Evolutionary conservation across 2,113 vertebrate genomes (phyloP), one percentile per base, ranked within the genome.

Genomic region (Casuarius casuarius): DNA sequence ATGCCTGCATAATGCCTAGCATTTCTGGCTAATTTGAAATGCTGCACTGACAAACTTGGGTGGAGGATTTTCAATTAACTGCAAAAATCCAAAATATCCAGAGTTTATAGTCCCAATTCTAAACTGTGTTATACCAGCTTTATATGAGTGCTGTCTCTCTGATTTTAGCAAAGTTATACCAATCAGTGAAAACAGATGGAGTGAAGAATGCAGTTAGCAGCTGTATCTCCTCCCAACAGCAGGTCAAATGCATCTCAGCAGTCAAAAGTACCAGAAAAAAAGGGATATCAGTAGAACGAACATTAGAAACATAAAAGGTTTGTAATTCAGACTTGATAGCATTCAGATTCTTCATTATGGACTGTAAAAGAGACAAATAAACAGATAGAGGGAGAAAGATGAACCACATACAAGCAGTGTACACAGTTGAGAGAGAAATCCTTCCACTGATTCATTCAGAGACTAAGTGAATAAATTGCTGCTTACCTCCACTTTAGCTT

Each of bases 301-400:
- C 0, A 3, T 80, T 95, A 92, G 84, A 95, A 95, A 80, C 56
- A 77, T 77, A 71, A 94, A 91, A 33, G 59, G 49, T 87, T 71
- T 8, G 4, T 92, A 95, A 94, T 91, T 92, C 58, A 91, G 82
- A 72, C 48, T 94, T 86, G 54, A 96, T 96, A 95, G 38, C 25
- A 52, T 81, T 86, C 38, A 22, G 75, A 44, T 92, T 96, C 75
- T 84, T 95, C 90, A 87, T 94, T 86, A 92, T 31, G 61, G 68
- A 88, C 87, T 95, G 75, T 70, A 94, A 95, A 95, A 88, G n/a
- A 94, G 59, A 91, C 71, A 95, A 91, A 96, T 92, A 95, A 93
- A 89, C 91, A 92, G 78, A 29, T 62, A 80, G 67, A 95, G 14
- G 25, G n/a, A 90, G 70, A 92, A 89, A 83, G 84, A 86, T 49